Base-by-base conservation (phyloP, 1,140 invertebrate species). In the Trichogramma pretiosum region DNA sequence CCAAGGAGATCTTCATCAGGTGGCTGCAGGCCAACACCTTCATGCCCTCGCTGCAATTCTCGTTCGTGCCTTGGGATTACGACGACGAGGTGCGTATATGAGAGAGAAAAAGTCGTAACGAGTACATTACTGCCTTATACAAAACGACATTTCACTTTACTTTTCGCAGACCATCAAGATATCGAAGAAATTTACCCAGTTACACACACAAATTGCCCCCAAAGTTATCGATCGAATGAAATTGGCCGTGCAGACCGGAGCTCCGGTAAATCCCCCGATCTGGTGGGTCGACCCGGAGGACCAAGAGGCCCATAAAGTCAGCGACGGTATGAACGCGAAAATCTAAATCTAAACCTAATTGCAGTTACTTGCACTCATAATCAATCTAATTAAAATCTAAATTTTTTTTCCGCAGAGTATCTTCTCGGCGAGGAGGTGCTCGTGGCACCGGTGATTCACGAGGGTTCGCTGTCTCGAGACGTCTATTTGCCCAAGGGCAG, bases 1-100 rank as follows among this genome's bases (percentile, higher is more conserved):
- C 77, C 3, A 80, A 82, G 51, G 86, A 95, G 64, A 69, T 96
- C n/a, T 93, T 86, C 56, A 80, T 95, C 36, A 73, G 93, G 54
- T 97, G 92, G 92, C 66, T 92, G 18, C 85, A 94, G 67, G 82
- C 81, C 2, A 91, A 87, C 52, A 77, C 82, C 0, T 93, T 93
- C 57, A 80, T 97, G 77, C 89, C 92, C 0, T 74, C 78, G 1
- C 74, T 96, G 59, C 90, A 97, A 67, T 92, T 89, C 63, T 93
- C 90, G 2, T 84, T 82, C 51, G 77, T 82, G 1, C 92, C 93
- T 1, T 96, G 90, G 91, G 79, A 87, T 40, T 93, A 81, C 64
- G 85, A 89, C 55, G 58, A 76, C 3, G 77, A 89, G 68, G 80
- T 63, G 43, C 54, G 21, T 52, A 26, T 34, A 11, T 34, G 10